Evolutionary conservation across 2,113 vertebrate species (phyloP).

Genomic region (Picathartes gymnocephalus): DNA sequence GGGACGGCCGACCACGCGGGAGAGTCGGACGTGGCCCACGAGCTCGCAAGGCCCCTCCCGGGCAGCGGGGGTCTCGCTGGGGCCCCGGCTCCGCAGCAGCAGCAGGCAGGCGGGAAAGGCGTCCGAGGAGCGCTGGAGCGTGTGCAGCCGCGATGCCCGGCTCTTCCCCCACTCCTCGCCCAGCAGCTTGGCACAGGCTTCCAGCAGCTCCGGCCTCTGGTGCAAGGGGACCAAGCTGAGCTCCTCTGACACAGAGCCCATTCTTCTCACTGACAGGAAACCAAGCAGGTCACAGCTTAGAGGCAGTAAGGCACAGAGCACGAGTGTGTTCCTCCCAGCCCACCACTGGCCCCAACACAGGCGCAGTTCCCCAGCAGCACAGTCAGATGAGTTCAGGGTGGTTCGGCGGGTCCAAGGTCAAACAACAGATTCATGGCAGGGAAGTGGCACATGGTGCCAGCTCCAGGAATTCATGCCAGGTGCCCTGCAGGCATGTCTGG

Average conservation of each 20-base stretch:
- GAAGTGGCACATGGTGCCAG: rapidly evolving
- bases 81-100: constrained; percentile 69
- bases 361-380: rapidly evolving
- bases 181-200: constrained; percentile 86
- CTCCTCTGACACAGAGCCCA: constrained; percentile 47
- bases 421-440: rapidly evolving
- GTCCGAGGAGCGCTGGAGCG: constrained; percentile 82
- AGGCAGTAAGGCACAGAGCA: not conserved
- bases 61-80: not conserved
- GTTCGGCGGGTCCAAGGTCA: rapidly evolving
- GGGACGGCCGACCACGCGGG: constrained; percentile 74
- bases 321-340: rapidly evolving
- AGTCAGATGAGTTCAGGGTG: not conserved
- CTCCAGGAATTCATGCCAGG: not conserved
- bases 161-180: constrained; percentile 90
- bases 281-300: constrained; percentile 21
- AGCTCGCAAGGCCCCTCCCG: constrained; percentile 39
- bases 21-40: constrained; percentile 87
- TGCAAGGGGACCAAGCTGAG: constrained; percentile 82
- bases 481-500: not conserved
- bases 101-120: constrained; percentile 86
- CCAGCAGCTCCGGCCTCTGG: constrained; percentile 83
- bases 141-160: constrained; percentile 82
- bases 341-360: not conserved
- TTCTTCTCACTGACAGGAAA: constrained; percentile 57